A percentile compares a stretch with the other conserved stretches of the same genome.
Evolutionary conservation across 2,888 invertebrate species (phyloP).

Genomic region (Harmothoe impar): DNA sequence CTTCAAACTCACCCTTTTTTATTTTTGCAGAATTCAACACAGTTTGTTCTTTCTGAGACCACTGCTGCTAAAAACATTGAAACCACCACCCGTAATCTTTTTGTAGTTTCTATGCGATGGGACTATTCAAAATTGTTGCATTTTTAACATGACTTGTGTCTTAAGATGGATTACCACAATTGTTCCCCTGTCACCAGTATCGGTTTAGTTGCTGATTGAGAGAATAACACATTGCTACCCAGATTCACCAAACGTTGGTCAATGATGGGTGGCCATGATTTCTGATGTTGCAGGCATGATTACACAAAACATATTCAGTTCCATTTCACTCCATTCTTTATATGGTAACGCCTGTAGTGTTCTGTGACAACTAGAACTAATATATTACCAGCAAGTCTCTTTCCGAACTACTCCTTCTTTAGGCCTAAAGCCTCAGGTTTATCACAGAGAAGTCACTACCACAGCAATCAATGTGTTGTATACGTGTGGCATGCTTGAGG

Average conservation of each 20-base stretch:
- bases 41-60: slow-evolving; percentile 25
- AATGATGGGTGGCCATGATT: too few relatives aligned
- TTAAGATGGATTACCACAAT: background rate
- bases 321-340: slow-evolving; percentile 5
- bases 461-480: slow-evolving; percentile 27
- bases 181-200: background rate
- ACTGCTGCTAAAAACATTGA: background rate
- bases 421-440: background rate
- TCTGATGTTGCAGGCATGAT: background rate
- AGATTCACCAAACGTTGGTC: too few relatives aligned
- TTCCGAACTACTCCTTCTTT: background rate
- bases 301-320: slow-evolving; percentile 1
- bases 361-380: background rate
- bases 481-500: slow-evolving; percentile 29
- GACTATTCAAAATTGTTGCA: slow-evolving; percentile 5
- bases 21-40: slow-evolving; percentile 36
- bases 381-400: background rate
- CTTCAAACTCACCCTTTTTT: slow-evolving; percentile 23
- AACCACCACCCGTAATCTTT: background rate
- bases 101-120: background rate
- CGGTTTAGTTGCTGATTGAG: background rate
- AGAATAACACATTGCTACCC: background rate
- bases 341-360: slow-evolving; percentile 29
- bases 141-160: background rate
- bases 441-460: background rate